Conservation (phyloP, 2,888 invertebrate species). For the Folsomia candida region DNA sequence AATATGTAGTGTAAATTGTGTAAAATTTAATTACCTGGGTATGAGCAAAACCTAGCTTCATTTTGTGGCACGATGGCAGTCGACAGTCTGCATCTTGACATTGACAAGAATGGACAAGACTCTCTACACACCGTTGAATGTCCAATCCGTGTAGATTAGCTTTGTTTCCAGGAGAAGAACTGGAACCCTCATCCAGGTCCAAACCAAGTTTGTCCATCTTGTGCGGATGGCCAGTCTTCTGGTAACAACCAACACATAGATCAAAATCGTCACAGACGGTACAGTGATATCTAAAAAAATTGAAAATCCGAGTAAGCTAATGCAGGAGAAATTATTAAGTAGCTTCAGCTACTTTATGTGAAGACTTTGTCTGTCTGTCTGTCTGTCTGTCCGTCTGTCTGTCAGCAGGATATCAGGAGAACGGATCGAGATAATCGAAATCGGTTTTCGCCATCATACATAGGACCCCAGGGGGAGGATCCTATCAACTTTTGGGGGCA, state of each 20-base stretch:
- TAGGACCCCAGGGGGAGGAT: too few relatives aligned
- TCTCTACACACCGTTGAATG: constrained; percentile 89
- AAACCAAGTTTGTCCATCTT: constrained; percentile 96
- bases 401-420: too few relatives aligned
- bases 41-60: constrained; percentile 98
- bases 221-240: constrained; percentile 91
- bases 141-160: constrained; percentile 85
- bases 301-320: too few relatives aligned
- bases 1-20: neutral
- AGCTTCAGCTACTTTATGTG: too few relatives aligned
- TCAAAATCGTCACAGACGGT: constrained; percentile 99
- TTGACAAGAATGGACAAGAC: constrained; percentile 93
- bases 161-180: constrained; percentile 70
- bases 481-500: too few relatives aligned
- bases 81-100: constrained; percentile 98
- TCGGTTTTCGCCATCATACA: too few relatives aligned
- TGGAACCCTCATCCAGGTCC: constrained; percentile 80
- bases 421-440: too few relatives aligned
- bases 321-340: too few relatives aligned
- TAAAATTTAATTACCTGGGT: constrained; percentile 64
- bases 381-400: too few relatives aligned
- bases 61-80: constrained; percentile 94
- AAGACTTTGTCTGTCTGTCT: too few relatives aligned
- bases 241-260: constrained; percentile 91
- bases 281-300: constrained; percentile 74